Conservation (phyloP, 2,113 vertebrate species). For the Pteruthius melanotis region DNA sequence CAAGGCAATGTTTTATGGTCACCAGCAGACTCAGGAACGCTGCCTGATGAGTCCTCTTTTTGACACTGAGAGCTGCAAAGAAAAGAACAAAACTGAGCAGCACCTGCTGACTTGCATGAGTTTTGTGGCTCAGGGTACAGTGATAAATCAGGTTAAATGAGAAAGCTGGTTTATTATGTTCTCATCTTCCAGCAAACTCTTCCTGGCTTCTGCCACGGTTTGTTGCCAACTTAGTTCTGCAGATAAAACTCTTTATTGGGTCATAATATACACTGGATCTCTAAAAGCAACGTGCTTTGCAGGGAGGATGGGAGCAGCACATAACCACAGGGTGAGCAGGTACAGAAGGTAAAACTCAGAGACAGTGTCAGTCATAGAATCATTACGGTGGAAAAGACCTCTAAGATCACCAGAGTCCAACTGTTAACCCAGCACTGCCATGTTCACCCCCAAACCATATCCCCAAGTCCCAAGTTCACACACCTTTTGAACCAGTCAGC, state of each 20-base stretch:
- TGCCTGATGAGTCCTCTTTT: neutral
- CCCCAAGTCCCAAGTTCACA: neutral
- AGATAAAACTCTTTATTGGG: constrained; percentile 43
- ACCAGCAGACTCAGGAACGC: neutral
- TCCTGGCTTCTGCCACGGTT: neutral
- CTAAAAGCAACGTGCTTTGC: neutral
- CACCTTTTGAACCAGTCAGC: neutral
- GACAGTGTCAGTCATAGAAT: neutral
- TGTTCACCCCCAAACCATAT: neutral
- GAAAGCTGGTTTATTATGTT: constrained; percentile 28
- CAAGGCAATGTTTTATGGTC: neutral
- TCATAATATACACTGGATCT: neutral
- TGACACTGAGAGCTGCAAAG: neutral
- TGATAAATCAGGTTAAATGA: constrained; percentile 25
- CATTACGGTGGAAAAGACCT: neutral
- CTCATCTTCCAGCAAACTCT: constrained; percentile 4
- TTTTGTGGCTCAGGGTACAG: neutral
- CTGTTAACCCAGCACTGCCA: neutral
- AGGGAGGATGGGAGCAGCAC: neutral
- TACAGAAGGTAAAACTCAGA: neutral
- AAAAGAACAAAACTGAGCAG: neutral
- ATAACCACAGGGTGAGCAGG: neutral
- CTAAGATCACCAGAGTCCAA: neutral
- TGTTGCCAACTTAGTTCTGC: constrained; percentile 29
- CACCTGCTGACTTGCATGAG: neutral